A percentile compares a stretch with the other conserved stretches of the same genome.
Conservation (phyloP, 2,113 vertebrate genomes). For the Amphiprion percula region DNA sequence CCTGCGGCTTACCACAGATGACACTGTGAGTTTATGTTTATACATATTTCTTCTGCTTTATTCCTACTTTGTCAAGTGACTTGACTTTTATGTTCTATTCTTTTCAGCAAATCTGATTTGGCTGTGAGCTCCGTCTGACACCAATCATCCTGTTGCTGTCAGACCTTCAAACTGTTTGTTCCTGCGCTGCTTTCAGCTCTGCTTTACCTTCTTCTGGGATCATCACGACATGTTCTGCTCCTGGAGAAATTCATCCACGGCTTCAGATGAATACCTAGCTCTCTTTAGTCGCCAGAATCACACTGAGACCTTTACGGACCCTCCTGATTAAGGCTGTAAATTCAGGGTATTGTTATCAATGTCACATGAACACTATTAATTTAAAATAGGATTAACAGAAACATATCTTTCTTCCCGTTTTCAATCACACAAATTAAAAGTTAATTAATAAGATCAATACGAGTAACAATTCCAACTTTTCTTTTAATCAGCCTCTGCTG, state of each 20-base stretch:
- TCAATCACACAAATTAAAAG: too few species aligned
- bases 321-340: not conserved
- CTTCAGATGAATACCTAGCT: not conserved
- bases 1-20: not conserved
- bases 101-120: constrained; percentile 22
- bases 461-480: not conserved
- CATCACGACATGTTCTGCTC: not conserved
- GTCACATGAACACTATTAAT: not conserved
- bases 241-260: constrained; percentile 8
- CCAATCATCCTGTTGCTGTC: not conserved
- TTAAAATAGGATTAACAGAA: too few species aligned
- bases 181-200: constrained; percentile 10
- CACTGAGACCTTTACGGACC: not conserved
- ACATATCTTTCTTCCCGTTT: too few species aligned
- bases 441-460: too few species aligned
- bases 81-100: constrained; percentile 7
- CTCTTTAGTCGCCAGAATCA: too few species aligned
- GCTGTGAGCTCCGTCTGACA: not conserved
- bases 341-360: not conserved
- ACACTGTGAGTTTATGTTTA: not conserved
- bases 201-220: not conserved
- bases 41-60: constrained; percentile 12
- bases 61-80: constrained; percentile 3
- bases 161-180: constrained; percentile 1
- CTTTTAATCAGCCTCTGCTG: not conserved